These are phyloP conservation scores for Malurus cyaneus DNA, from an alignment of 2,113 vertebrate species.

Conservation along the genomic window DNA sequence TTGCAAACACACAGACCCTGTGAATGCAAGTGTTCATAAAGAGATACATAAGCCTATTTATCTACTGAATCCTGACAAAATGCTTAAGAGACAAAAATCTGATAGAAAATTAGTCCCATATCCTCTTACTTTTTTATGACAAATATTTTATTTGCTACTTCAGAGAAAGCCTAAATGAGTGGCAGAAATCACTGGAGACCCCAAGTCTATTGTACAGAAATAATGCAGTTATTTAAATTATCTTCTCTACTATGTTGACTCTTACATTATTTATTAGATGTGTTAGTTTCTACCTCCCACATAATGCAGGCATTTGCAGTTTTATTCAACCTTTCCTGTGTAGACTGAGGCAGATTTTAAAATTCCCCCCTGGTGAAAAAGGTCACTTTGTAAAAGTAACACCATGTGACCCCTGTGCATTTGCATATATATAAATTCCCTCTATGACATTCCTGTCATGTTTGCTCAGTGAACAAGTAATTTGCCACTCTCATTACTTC, in stretches of 20 bases:
- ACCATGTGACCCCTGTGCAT: conserved; percentile 27
- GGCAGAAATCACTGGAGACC: conserved; percentile 43
- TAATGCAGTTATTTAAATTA: conserved; percentile 58
- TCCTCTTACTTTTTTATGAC: conserved; percentile 40
- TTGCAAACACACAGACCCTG: background rate
- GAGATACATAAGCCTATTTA: background rate
- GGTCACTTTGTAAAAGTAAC: conserved; percentile 62
- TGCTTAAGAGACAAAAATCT: conserved; percentile 47
- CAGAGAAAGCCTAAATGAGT: conserved; percentile 49
- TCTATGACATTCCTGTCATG: conserved; percentile 71
- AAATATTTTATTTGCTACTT: conserved; percentile 55
- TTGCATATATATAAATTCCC: conserved; percentile 73
- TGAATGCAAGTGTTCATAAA: background rate
- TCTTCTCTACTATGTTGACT: conserved; percentile 13
- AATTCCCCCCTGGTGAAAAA: conserved; percentile 30
- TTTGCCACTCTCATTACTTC: conserved; percentile 72
- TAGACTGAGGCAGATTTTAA: conserved; percentile 41
- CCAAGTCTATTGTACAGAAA: conserved; percentile 54
- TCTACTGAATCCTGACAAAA: conserved; percentile 29
- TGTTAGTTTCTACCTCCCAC: conserved; percentile 1
- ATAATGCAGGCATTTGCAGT: background rate
- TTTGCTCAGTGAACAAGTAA: conserved; percentile 74
- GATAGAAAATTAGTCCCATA: conserved; percentile 12
- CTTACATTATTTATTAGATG: conserved; percentile 70
- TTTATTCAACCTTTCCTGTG: conserved; percentile 14